These are phyloP conservation scores for Halcyon badia DNA, from an alignment of 2,797 vertebrate species.

Conservation along the genomic window DNA sequence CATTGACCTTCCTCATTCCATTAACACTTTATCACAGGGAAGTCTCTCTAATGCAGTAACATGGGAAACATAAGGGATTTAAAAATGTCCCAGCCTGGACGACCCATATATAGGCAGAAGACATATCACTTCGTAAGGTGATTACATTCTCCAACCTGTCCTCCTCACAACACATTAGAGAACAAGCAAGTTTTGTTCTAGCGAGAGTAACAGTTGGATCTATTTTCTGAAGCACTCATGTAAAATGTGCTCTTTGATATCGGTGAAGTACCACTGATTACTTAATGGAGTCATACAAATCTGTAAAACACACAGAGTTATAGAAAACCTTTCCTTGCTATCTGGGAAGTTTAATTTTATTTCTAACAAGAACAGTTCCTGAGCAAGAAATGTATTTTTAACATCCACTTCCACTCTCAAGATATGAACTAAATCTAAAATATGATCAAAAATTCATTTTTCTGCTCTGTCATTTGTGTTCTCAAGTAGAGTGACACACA, in stretches of 20 bases:
- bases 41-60: not conserved
- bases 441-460: not conserved
- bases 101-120: not conserved
- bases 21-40: not conserved
- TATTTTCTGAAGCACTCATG: not conserved
- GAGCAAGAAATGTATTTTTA: not conserved
- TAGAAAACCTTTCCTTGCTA: not conserved
- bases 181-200: not conserved
- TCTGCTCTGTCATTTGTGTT: not conserved
- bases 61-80: not conserved
- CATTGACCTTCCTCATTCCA: not conserved
- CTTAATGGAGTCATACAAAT: not conserved
- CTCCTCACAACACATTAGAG: accelerated
- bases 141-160: not conserved
- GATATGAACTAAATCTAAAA: not conserved
- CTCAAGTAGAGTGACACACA: not conserved
- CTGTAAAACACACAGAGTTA: not conserved
- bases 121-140: not conserved
- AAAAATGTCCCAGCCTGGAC: not conserved
- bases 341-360: not conserved
- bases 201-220: not conserved
- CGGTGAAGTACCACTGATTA: not conserved
- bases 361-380: not conserved
- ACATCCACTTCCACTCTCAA: not conserved
- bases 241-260: not conserved